Evolutionary conservation across 2,888 invertebrate genomes (phyloP).

Genomic region (Cephus spinipes): DNA sequence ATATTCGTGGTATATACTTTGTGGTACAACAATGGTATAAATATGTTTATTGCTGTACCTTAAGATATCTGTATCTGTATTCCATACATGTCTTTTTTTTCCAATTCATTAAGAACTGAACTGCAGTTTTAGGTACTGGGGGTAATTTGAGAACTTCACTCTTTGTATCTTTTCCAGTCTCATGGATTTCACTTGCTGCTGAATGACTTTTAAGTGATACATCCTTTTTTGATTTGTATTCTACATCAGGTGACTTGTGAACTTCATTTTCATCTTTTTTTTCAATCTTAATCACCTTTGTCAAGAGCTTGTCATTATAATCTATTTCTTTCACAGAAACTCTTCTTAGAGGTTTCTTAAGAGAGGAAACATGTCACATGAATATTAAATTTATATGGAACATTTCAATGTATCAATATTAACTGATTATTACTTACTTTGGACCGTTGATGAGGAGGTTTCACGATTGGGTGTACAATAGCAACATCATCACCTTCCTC

Average conservation of each 20-base stretch:
- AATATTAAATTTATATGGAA: neutral
- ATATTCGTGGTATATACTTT: neutral
- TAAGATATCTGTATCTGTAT: conserved; percentile 73
- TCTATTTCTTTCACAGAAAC: conserved; percentile 69
- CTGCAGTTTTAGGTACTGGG: conserved; percentile 71
- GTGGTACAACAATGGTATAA: conserved; percentile 14
- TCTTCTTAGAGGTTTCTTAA: conserved; percentile 71
- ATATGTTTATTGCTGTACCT: conserved; percentile 55
- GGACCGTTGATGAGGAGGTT: conserved; percentile 75
- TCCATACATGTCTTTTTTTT: conserved; percentile 68
- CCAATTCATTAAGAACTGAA: conserved; percentile 77
- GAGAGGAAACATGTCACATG: conserved; percentile 29
- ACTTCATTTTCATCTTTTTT: conserved; percentile 25
- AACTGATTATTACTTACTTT: conserved; percentile 66
- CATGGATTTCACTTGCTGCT: neutral
- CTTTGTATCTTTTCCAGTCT: conserved; percentile 7
- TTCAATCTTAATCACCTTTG: conserved; percentile 31
- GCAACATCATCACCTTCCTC: conserved; percentile 55
- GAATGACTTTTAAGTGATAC: conserved; percentile 8
- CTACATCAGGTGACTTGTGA: neutral
- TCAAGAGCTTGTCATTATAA: conserved; percentile 46
- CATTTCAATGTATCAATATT: neutral
- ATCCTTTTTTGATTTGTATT: conserved; percentile 11
- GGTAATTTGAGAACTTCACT: conserved; percentile 50
- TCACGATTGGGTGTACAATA: conserved; percentile 69